Conservation (phyloP, 92 coral and sea anemone species). For the Epizoanthus illoricatus region DNA sequence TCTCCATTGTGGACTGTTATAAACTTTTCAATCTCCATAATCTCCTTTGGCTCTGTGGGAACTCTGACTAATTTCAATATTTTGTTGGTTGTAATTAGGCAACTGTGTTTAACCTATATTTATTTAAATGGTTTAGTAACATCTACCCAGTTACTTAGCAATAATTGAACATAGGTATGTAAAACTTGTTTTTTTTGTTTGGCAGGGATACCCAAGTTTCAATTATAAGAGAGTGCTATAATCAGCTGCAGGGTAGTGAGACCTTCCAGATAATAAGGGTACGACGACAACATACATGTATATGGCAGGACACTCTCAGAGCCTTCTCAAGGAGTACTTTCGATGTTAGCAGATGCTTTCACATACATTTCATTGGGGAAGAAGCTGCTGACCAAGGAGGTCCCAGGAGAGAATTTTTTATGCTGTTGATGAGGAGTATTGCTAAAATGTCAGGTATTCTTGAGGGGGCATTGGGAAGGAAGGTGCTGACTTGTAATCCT, state of each 20-base stretch:
- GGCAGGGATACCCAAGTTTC: constrained; percentile 9
- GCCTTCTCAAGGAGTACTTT: constrained; percentile 33
- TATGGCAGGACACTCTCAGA: constrained; percentile 46
- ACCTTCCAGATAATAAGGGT: constrained; percentile 43
- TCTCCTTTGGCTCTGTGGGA: too few relatives aligned
- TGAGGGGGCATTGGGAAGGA: constrained; percentile 37
- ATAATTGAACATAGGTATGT: neutral
- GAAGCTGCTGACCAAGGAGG: constrained; percentile 59
- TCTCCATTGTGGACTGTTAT: too few relatives aligned
- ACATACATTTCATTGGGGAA: constrained; percentile 49
- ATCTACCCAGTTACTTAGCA: neutral
- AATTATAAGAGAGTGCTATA: constrained; percentile 9
- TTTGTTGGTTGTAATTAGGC: too few relatives aligned
- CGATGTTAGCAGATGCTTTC: neutral
- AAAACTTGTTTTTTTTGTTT: neutral
- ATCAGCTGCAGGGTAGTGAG: constrained; percentile 25
- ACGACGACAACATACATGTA: constrained; percentile 40
- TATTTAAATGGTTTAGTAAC: too few relatives aligned
- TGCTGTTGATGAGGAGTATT: constrained; percentile 28
- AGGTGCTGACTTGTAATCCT: constrained; percentile 35
- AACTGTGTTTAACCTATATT: too few relatives aligned
- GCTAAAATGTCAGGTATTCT: constrained; percentile 19
- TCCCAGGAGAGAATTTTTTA: constrained; percentile 44
- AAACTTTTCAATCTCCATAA: too few relatives aligned
- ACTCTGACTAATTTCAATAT: too few relatives aligned